Evolutionary conservation across 2,113 vertebrate species (phyloP).

Genomic region (Oncorhynchus gorbuscha): DNA sequence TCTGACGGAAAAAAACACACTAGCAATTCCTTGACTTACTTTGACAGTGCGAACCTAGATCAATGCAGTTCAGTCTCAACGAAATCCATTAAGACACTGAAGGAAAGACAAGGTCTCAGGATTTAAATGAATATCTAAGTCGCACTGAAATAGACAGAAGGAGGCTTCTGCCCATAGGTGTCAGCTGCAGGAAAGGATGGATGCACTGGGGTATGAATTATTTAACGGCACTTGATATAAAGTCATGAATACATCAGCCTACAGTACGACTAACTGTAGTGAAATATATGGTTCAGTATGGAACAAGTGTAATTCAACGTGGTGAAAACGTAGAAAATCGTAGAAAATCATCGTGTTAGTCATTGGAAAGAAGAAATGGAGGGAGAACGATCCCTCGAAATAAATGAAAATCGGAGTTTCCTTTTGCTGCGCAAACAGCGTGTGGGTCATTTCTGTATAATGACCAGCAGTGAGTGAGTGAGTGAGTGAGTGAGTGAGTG

Average conservation of each 20-base stretch:
- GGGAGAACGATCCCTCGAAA: constrained; percentile 58
- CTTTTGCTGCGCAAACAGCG: constrained; percentile 58
- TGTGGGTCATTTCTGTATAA: constrained; percentile 48
- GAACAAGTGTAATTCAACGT: constrained; percentile 26
- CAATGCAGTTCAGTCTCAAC: background rate
- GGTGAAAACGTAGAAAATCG: constrained; percentile 30
- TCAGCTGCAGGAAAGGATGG: background rate
- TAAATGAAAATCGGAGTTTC: constrained; percentile 35
- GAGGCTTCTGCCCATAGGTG: constrained; percentile 1
- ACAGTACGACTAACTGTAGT: constrained; percentile 28
- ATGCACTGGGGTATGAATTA: constrained; percentile 26
- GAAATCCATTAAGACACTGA: background rate
- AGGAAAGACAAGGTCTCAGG: background rate
- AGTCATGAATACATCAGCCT: constrained; percentile 44
- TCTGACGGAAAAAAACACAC: no score
- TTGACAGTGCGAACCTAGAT: no score
- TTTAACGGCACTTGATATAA: constrained; percentile 14
- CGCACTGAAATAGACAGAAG: background rate
- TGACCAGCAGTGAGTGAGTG: constrained; percentile 40
- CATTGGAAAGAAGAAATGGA: constrained; percentile 46
- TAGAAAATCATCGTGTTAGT: constrained; percentile 58
- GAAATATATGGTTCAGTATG: constrained; percentile 19
- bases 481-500: no score
- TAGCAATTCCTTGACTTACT: no score
- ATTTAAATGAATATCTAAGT: background rate